A percentile compares a stretch with the other conserved stretches of the same genome.
phyloP scores from a whole-genome alignment of 2,113 vertebrate species.

The Garra rufa region DNA sequence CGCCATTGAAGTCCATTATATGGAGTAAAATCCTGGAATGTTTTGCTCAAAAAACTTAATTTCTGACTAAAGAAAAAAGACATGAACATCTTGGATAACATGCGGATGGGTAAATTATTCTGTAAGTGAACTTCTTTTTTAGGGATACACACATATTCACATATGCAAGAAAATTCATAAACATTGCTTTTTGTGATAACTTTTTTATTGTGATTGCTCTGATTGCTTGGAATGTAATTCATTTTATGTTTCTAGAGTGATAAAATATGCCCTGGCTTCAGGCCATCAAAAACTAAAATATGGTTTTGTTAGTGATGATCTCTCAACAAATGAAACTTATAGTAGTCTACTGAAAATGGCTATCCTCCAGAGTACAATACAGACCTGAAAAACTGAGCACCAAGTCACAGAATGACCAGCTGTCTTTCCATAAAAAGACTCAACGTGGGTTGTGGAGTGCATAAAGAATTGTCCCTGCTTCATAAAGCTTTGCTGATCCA shows the following conservation, averaged over 20 bases:
- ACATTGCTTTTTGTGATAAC: background rate
- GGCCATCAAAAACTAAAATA: slow-evolving; percentile 18
- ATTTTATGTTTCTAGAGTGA: slow-evolving; percentile 19
- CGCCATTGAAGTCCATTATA: no score
- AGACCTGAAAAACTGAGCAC: slow-evolving; percentile 54
- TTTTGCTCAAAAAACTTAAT: no score
- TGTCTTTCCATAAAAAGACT: slow-evolving; percentile 18
- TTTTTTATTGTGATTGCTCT: slow-evolving; percentile 21
- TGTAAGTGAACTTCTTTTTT: no score
- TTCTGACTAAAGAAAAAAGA: no score
- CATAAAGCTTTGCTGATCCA: background rate
- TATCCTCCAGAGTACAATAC: slow-evolving; percentile 30
- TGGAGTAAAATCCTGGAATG: no score
- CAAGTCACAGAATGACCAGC: slow-evolving; percentile 22
- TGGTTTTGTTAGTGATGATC: slow-evolving; percentile 1
- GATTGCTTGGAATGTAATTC: slow-evolving; percentile 11
- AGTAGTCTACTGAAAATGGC: slow-evolving; percentile 10
- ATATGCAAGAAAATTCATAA: background rate
- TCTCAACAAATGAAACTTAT: background rate
- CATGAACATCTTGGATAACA: no score
- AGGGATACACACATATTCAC: background rate
- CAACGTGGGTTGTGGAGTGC: background rate
- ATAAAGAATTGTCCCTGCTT: background rate
- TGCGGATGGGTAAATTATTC: no score
- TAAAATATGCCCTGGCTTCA: background rate